Conservation (phyloP, 2,888 invertebrate species). For the Epinotia ramella region DNA sequence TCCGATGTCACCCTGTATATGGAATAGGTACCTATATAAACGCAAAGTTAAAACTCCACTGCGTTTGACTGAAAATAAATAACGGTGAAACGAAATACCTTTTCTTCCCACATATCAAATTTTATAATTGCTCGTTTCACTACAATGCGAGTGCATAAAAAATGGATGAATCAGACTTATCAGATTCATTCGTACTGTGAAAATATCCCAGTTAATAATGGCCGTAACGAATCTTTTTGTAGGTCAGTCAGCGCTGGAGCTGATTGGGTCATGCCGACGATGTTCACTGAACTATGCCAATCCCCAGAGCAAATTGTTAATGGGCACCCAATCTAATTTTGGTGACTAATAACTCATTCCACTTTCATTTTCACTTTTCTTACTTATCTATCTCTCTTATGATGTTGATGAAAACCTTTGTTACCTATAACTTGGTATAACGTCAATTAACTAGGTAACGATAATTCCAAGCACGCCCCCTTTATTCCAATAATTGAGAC, state of each 20-base stretch:
- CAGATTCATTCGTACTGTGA: conserved; percentile 32
- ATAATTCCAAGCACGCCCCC: no score
- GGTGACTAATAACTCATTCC: conserved; percentile 14
- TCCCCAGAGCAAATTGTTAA: conserved; percentile 22
- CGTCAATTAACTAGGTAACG: no score
- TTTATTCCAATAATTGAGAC: no score
- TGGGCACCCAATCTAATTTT: conserved; percentile 25
- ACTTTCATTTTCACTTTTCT: conserved; percentile 1
- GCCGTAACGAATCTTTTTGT: conserved; percentile 30
- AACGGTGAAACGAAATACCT: not conserved
- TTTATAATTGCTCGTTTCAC: conserved; percentile 16
- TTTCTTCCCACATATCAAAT: not conserved
- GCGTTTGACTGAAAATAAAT: not conserved
- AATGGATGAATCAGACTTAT: conserved; percentile 25
- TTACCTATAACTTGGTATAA: no score
- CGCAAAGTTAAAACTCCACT: not conserved
- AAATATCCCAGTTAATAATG: conserved; percentile 26
- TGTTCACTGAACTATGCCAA: conserved; percentile 38
- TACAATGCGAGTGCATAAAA: conserved; percentile 12
- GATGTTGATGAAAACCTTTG: no score
- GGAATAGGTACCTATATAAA: not conserved
- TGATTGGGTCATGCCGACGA: conserved; percentile 34
- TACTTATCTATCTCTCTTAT: not conserved
- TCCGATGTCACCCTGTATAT: no score
- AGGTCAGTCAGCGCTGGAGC: conserved; percentile 27